Percentiles rank a stretch among this genome's conserved stretches.
Conservation (phyloP, 2,113 vertebrate species). For the Phalacrocorax aristotelis region DNA sequence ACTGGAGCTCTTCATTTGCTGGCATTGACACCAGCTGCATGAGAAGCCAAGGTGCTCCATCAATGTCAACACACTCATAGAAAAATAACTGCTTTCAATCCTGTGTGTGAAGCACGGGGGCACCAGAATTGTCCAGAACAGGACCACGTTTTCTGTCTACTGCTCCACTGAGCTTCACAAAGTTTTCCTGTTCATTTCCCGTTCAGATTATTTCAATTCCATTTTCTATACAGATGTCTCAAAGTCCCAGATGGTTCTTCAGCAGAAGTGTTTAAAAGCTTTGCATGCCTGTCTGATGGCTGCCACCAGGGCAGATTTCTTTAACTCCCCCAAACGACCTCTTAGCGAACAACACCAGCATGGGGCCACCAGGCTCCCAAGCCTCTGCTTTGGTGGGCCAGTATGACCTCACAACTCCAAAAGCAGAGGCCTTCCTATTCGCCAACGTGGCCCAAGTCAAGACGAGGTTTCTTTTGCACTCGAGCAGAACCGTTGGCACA, state of each 20-base stretch:
- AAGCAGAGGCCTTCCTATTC: not conserved
- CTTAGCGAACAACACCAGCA: not conserved
- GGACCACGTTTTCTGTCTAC: not conserved
- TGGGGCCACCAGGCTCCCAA: not conserved
- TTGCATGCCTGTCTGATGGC: not conserved
- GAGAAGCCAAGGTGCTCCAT: not conserved
- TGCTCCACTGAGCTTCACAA: not conserved
- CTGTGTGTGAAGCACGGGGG: not conserved
- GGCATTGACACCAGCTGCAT: not conserved
- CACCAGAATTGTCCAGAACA: not conserved
- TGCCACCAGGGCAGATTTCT: not conserved
- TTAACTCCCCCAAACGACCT: rapidly evolving
- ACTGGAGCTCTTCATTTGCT: not conserved
- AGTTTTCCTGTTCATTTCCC: not conserved
- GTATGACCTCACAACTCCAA: not conserved
- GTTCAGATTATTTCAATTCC: not conserved
- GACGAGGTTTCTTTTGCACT: not conserved
- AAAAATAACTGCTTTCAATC: not conserved
- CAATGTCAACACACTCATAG: not conserved
- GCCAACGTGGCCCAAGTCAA: rapidly evolving
- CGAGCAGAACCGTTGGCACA: not conserved
- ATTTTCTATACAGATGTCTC: not conserved
- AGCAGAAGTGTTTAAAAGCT: not conserved
- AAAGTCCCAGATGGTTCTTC: not conserved
- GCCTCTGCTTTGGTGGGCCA: not conserved